A percentile compares a stretch with the other conserved stretches of the same genome.
Conservation (phyloP, 2,113 vertebrate genomes). For the Uria aalge region DNA sequence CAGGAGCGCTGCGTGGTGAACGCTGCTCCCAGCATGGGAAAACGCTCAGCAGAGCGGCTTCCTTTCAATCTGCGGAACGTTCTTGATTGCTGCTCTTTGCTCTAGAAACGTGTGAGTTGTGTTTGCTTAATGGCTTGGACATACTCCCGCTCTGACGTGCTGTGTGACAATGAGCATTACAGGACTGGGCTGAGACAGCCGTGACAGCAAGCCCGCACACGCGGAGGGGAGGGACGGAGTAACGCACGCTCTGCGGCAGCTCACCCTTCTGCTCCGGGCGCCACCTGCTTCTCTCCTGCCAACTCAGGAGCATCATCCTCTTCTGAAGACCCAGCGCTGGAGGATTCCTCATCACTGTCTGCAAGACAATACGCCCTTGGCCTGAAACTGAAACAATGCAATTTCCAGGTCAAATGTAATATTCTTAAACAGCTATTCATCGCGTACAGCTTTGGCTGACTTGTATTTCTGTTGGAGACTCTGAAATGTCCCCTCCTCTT, state of each 20-base stretch:
- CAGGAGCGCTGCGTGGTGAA: neutral
- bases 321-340: conserved; percentile 96
- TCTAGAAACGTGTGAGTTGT: fast-evolving
- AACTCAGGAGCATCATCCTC: conserved; percentile 91
- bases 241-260: neutral
- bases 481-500: neutral
- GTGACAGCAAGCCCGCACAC: neutral
- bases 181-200: neutral
- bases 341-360: conserved; percentile 98
- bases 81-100: neutral
- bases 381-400: conserved; percentile 77
- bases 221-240: neutral
- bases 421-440: neutral
- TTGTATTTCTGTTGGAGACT: neutral
- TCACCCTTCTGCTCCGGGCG: conserved; percentile 88
- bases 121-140: neutral
- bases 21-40: neutral
- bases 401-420: conserved; percentile 26
- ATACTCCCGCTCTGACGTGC: neutral
- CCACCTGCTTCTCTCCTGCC: conserved; percentile 82
- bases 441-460: neutral
- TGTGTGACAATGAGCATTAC: neutral
- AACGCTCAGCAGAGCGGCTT: neutral
- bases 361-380: conserved; percentile 92
- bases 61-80: neutral